Percentiles rank a stretch among this genome's conserved stretches.
Evolutionary conservation across 2,797 vertebrate genomes (phyloP).

Genomic region (Cyprinella venusta): DNA sequence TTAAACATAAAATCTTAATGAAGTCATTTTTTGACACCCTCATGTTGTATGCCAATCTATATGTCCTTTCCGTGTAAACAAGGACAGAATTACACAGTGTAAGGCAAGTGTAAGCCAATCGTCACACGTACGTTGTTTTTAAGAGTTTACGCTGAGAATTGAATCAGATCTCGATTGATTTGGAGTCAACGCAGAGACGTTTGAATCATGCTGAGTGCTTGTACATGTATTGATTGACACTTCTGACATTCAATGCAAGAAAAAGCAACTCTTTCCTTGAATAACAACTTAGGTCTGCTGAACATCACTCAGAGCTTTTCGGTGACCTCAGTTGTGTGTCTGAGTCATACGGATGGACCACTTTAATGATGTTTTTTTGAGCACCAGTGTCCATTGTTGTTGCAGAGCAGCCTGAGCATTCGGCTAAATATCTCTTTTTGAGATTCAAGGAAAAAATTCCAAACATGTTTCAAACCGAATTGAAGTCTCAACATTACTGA

Average conservation of each 20-base stretch:
- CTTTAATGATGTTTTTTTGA: neutral
- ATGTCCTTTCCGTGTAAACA: neutral
- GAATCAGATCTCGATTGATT: slow-evolving; percentile 27
- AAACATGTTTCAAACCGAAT: neutral
- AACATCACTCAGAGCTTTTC: neutral
- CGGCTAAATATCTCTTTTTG: neutral
- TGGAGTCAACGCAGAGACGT: neutral
- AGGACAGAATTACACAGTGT: neutral
- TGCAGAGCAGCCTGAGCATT: neutral
- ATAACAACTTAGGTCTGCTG: neutral
- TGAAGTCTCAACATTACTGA: neutral
- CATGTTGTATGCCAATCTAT: neutral
- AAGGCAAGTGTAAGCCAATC: neutral
- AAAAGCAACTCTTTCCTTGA: neutral
- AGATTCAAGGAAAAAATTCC: neutral
- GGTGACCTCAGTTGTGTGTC: neutral
- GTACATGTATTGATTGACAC: neutral
- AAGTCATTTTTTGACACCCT: neutral
- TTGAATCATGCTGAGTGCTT: slow-evolving; percentile 5
- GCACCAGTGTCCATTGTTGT: neutral
- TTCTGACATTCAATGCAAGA: neutral
- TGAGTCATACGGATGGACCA: neutral
- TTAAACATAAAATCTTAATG: neutral
- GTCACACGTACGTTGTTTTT: neutral
- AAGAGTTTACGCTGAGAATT: slow-evolving; percentile 9